Base-by-base conservation (phyloP, 2,797 vertebrate species). In the Enteromius thamalakanensis region DNA sequence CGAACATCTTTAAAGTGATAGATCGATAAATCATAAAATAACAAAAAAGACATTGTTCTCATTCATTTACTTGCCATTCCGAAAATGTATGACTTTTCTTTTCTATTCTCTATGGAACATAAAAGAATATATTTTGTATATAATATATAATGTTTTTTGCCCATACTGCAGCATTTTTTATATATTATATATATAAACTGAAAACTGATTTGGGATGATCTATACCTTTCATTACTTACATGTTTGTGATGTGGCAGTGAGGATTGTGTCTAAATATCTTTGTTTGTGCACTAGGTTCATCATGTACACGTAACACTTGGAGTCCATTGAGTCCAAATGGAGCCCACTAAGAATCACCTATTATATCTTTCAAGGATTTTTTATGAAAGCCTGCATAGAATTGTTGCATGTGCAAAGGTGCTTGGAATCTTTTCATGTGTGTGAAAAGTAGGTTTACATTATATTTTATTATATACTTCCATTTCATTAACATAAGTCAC, bases 281-380 rank as follows among this genome's bases (percentile, higher is more conserved):
- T 29, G 15, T 10, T 62, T 45, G 17, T 64, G 37, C 7, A 9
- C 8, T 42, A 62, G 58, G 40, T 51, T 21, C 37, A 45, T 34
- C 26, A 34, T 9, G 3, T 68, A 51, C 17, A 37, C 29, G 29
- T 51, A 51, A 68, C 60, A 68, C 29, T 3, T 21, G 21, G 19
- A 40, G 12, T 55, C 19, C 34, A 26, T 60, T 60, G 32, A 79
- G 62, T 9, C 53, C 9, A 55, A 62, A 76, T 19, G 10, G 23
- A 55, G 10, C n/a, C 10, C 53, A 26, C 62, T 64, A 37, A 79
- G 64, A 51, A 79, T 1, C 51, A 68, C 15, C 60, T 6, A 67
- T 68, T 67, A 37, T 40, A 53, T 65, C 21, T 65, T 78, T 65
- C 76, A 78, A 78, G 40, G 42, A n/a, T 26, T 26, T 26, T 26